Base-by-base conservation (phyloP, 2,113 vertebrate genomes). In the Phalacrocorax brasilianus region DNA sequence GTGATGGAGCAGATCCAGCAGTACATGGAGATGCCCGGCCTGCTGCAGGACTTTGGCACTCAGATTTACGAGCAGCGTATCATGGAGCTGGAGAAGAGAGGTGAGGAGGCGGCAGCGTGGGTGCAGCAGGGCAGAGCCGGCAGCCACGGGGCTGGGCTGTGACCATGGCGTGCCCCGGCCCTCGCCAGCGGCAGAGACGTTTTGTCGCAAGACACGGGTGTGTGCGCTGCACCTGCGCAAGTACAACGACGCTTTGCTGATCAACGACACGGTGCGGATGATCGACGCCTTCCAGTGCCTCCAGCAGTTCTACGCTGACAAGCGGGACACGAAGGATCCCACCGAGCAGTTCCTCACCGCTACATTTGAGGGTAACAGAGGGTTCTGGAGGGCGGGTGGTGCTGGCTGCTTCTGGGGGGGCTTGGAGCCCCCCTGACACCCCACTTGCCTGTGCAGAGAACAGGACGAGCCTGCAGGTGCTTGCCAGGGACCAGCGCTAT, bases 211-310 rank as follows among this genome's bases (percentile, higher is more conserved):
- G 89, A 89, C 65, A 1, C 96, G 98, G 9, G 97, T 98, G 63
- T 99, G 98, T 1, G 98, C 99, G 0, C 70, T 99, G 24, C 99
- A 99, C 97, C 98, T 99, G 53, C 96, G 99, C 62, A 93, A 98
- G 79, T 99, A 99, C 97, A 99, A 99, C 3, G 99, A 99, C 1
- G 98, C 99, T 1, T 91, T 99, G 96, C 98, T 99, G 76, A 97
- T 99, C 95, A 98, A 98, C 1, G 99, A 99, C 96, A 97, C 98
- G 0, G 98, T 99, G 83, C 95, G 98, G 6, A 98, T 98, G 95
- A 77, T 97, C 17, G 99, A 99, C 1, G 99, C 99, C 7, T 98
- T 98, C 81, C 50, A 35, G 13, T 89, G 82, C 42, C 97, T 99
- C 26, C 79, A 97, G 33, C 91, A 97, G 7, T 99, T 98, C 98